These are phyloP conservation scores for Amblyjoppa fuscipennis DNA, from an alignment of 2,888 invertebrate genomes.

Conservation along the genomic window DNA sequence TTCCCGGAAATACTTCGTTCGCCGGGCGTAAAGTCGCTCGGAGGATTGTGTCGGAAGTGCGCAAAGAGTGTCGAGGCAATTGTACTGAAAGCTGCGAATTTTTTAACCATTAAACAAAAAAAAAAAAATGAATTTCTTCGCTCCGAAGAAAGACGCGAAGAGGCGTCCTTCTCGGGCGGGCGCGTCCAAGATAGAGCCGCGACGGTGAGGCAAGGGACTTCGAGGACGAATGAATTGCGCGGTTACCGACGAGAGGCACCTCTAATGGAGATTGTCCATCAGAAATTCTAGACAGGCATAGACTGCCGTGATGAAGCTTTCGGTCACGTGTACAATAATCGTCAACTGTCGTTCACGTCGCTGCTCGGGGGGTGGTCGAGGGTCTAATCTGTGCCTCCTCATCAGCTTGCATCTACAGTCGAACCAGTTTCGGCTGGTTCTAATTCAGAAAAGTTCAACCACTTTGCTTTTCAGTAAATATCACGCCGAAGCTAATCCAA, in stretches of 20 bases:
- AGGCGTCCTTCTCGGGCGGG: background rate
- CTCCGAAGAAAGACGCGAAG: slow-evolving; percentile 24
- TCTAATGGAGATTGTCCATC: slow-evolving; percentile 70
- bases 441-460: slow-evolving; percentile 57
- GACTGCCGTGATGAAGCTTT: slow-evolving; percentile 57
- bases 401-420: slow-evolving; percentile 42
- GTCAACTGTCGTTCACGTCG: slow-evolving; percentile 38
- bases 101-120: too few relatives aligned
- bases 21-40: background rate
- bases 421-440: slow-evolving; percentile 68
- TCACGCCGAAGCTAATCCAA: background rate
- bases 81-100: too few relatives aligned
- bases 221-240: slow-evolving; percentile 68
- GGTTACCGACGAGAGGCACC: slow-evolving; percentile 60
- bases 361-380: background rate
- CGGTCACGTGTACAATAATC: slow-evolving; percentile 62
- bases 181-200: slow-evolving; percentile 6
- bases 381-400: slow-evolving; percentile 7
- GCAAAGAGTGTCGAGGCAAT: too few relatives aligned
- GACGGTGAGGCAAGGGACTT: slow-evolving; percentile 41
- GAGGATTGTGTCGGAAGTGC: background rate
- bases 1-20: background rate
- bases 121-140: background rate
- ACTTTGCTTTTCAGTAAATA: slow-evolving; percentile 40
- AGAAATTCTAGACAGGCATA: slow-evolving; percentile 66